These are phyloP conservation scores for Parascotia fuliginaria DNA, from an alignment of 2,888 invertebrate species.

Conservation along the genomic window DNA sequence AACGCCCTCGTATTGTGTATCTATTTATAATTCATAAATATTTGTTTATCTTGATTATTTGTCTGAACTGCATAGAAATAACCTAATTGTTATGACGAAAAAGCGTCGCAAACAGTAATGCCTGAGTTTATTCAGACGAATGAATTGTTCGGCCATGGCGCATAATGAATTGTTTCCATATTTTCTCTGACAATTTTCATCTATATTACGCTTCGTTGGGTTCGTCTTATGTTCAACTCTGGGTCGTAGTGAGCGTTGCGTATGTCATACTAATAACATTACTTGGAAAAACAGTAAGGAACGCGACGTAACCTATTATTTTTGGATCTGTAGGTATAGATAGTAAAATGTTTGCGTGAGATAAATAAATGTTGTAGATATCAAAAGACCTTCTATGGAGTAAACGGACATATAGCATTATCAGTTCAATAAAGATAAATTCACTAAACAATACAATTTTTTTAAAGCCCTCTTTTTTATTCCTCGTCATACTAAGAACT, in stretches of 20 bases:
- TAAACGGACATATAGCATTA: too few relatives aligned
- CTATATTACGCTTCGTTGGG: conserved; percentile 25
- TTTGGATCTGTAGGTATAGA: neutral
- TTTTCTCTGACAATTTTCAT: conserved; percentile 38
- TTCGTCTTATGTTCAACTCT: conserved; percentile 30
- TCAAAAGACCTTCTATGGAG: too few relatives aligned
- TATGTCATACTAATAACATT: conserved; percentile 33
- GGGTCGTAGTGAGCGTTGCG: conserved; percentile 27
- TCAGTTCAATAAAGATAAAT: too few relatives aligned
- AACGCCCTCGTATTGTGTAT: conserved; percentile 7
- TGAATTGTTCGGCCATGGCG: conserved; percentile 21
- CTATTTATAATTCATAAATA: conserved; percentile 20
- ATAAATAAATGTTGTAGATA: too few relatives aligned
- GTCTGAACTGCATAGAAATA: conserved; percentile 35
- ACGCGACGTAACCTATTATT: neutral
- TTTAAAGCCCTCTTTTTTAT: too few relatives aligned
- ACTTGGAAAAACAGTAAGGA: conserved; percentile 9
- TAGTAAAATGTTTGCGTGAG: too few relatives aligned
- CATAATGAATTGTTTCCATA: conserved; percentile 39
- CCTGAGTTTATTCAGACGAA: conserved; percentile 22
- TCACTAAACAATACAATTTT: too few relatives aligned
- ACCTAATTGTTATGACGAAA: conserved; percentile 28
- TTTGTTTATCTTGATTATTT: conserved; percentile 32
- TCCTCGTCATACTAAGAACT: too few relatives aligned
- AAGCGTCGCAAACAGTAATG: conserved; percentile 22